Percentiles rank a stretch among this genome's conserved stretches.
Evolutionary conservation across 2,888 invertebrate species (phyloP).

Genomic region (Melolontha melolontha): DNA sequence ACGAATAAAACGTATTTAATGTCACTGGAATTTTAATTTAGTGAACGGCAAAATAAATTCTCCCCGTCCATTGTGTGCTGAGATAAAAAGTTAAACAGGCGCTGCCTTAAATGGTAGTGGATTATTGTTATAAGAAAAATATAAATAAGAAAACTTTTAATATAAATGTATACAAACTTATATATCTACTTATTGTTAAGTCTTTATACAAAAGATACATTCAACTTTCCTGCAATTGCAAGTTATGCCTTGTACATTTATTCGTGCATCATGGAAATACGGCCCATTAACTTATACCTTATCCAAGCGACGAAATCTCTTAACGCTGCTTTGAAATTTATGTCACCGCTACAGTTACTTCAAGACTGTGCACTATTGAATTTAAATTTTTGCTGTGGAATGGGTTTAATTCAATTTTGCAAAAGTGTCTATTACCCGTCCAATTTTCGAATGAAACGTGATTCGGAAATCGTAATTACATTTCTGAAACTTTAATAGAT

Average conservation of each 20-base stretch:
- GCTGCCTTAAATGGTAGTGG: too few species aligned
- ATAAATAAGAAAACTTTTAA: too few species aligned
- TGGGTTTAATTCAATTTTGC: slow-evolving; percentile 14
- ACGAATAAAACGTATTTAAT: too few species aligned
- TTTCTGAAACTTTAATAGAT: too few species aligned
- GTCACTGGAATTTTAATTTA: too few species aligned
- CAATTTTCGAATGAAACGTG: too few species aligned
- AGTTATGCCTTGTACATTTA: slow-evolving; percentile 9
- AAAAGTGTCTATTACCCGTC: too few species aligned
- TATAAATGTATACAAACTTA: not conserved
- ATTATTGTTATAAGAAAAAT: too few species aligned
- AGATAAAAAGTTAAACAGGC: too few species aligned
- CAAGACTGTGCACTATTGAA: slow-evolving; percentile 14
- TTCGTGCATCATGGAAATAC: slow-evolving; percentile 18
- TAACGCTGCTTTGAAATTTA: slow-evolving; percentile 17
- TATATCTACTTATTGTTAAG: not conserved
- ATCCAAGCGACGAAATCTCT: slow-evolving; percentile 19
- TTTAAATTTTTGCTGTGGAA: slow-evolving; percentile 9
- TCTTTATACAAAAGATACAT: not conserved
- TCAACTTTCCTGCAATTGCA: not conserved
- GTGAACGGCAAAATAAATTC: too few species aligned
- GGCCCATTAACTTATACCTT: slow-evolving; percentile 8
- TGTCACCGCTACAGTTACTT: slow-evolving; percentile 11
- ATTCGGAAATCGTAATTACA: too few species aligned
- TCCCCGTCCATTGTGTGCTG: too few species aligned